phyloP scores from a whole-genome alignment of 2,797 vertebrate genomes.

The Sarcophilus harrisii region DNA sequence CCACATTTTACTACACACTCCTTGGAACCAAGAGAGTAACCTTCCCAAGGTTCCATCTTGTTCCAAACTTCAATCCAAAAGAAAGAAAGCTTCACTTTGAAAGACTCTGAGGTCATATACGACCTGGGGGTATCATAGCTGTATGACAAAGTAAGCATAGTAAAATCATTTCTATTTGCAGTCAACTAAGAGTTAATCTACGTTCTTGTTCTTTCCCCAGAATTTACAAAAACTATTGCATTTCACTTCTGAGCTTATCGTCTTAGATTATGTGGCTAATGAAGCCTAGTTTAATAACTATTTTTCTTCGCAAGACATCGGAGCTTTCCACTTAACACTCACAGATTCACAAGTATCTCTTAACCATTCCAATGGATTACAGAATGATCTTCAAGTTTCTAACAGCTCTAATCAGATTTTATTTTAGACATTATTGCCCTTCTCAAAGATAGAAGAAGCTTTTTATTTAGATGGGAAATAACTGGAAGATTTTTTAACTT shows the following conservation, averaged over 20 bases:
- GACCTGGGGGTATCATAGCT: background rate
- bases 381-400: background rate
- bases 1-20: background rate
- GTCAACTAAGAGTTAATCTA: background rate
- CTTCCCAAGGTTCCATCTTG: background rate
- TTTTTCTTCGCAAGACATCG: background rate
- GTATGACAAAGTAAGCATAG: background rate
- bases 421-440: background rate
- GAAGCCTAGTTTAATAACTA: background rate
- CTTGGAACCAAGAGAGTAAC: background rate
- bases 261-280: background rate
- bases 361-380: background rate
- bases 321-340: background rate
- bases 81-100: slow-evolving; percentile 26
- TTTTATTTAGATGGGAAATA: background rate
- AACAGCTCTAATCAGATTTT: background rate
- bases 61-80: background rate
- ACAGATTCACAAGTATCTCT: background rate
- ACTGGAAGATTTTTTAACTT: background rate
- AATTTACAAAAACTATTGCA: background rate
- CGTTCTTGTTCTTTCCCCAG: background rate
- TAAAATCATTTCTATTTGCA: background rate
- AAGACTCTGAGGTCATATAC: background rate
- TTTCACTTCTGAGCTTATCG: background rate
- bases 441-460: background rate